A percentile compares a stretch with the other conserved stretches of the same genome.
Conservation (phyloP, 2,113 vertebrate species). For the Antechinus stuartii region DNA sequence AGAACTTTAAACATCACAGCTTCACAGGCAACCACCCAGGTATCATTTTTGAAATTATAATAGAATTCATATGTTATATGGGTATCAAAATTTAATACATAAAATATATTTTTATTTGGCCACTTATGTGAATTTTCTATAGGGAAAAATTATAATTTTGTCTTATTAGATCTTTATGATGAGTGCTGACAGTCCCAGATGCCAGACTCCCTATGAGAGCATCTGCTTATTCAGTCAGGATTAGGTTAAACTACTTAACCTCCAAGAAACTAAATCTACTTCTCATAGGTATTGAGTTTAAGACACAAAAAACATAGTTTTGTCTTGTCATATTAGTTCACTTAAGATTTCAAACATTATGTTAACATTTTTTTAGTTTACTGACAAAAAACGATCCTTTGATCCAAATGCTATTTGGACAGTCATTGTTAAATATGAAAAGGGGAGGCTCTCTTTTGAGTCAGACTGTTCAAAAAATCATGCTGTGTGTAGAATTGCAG, state of each 20-base stretch:
- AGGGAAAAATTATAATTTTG: constrained; percentile 76
- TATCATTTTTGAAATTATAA: not conserved
- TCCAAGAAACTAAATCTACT: constrained; percentile 83
- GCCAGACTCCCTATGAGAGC: constrained; percentile 84
- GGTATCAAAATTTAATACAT: not conserved
- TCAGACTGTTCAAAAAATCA: constrained; percentile 18
- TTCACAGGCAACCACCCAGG: not conserved
- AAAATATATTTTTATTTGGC: constrained; percentile 45
- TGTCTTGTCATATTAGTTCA: not conserved
- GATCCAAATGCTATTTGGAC: not conserved
- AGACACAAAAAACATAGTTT: not conserved
- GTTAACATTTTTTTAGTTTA: not conserved
- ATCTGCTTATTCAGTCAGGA: constrained; percentile 90
- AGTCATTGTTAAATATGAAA: not conserved
- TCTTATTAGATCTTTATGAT: constrained; percentile 83
- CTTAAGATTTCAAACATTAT: not conserved
- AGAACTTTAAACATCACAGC: not conserved
- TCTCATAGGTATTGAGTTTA: constrained; percentile 26
- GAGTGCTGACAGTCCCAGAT: constrained; percentile 91
- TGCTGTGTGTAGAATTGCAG: not conserved
- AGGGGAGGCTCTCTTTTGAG: fast-evolving
- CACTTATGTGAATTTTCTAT: constrained; percentile 21
- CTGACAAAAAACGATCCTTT: not conserved
- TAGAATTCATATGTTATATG: not conserved
- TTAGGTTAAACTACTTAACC: constrained; percentile 93